Evolutionary conservation across 2,113 vertebrate species (phyloP).

Genomic region (Hydropotes inermis): DNA sequence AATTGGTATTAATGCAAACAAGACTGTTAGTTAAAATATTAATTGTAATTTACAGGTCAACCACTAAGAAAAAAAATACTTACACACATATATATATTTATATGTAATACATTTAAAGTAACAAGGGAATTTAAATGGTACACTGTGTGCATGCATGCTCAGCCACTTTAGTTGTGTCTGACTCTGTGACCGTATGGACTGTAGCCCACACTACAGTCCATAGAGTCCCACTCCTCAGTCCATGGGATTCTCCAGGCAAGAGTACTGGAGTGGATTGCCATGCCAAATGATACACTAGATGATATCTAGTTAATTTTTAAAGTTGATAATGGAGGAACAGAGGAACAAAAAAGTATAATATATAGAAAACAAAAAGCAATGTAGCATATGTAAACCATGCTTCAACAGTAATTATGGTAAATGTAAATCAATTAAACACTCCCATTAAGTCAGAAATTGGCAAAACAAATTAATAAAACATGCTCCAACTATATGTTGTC

Average conservation of each 20-base stretch:
- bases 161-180: background rate
- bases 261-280: background rate
- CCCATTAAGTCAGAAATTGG: background rate
- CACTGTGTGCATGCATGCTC: background rate
- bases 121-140: background rate
- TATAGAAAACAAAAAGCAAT: background rate
- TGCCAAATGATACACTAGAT: background rate
- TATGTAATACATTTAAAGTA: background rate
- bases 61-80: background rate
- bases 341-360: background rate
- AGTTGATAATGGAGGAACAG: background rate
- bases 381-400: background rate
- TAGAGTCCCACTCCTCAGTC: background rate
- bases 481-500: background rate
- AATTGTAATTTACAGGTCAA: background rate
- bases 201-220: background rate
- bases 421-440: background rate
- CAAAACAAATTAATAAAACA: background rate
- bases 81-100: background rate
- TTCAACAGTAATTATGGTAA: slow-evolving; percentile 13
- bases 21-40: background rate
- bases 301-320: background rate
- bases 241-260: background rate
- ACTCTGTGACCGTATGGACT: background rate
- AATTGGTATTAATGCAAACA: background rate